Evolutionary conservation across 2,888 invertebrate species (phyloP).

Genomic region (Sphaerophoria taeniata): DNA sequence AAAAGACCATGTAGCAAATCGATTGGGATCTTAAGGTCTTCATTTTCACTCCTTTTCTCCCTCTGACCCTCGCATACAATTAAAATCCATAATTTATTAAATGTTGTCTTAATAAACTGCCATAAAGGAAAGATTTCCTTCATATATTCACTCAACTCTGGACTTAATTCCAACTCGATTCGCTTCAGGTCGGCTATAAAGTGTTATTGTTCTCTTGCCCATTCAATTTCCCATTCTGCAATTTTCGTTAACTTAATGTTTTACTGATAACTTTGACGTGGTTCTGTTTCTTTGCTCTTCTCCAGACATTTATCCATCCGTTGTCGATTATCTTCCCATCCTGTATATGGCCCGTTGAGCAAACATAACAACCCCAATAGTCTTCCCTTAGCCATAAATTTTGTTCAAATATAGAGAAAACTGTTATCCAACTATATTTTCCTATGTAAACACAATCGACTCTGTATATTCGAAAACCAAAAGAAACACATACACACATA

Average conservation of each 20-base stretch:
- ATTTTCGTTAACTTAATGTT: constrained; percentile 59
- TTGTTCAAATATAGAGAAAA: constrained; percentile 61
- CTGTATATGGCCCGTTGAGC: constrained; percentile 37
- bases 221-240: constrained; percentile 33
- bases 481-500: not conserved
- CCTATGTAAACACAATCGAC: constrained; percentile 42
- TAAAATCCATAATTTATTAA: constrained; percentile 60
- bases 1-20: not conserved
- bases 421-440: constrained; percentile 56
- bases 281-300: constrained; percentile 28
- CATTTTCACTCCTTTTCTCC: not conserved
- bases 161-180: not conserved
- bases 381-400: not conserved
- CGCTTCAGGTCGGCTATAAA: not conserved
- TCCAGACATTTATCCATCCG: not conserved
- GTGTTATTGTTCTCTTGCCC: constrained; percentile 4
- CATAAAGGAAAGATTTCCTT: constrained; percentile 26
- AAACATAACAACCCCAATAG: constrained; percentile 26
- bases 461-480: not conserved
- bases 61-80: not conserved
- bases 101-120: constrained; percentile 29
- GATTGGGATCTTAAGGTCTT: constrained; percentile 13
- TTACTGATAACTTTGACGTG: constrained; percentile 54
- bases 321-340: constrained; percentile 36
- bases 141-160: not conserved